A percentile compares a stretch with the other conserved stretches of the same genome.
phyloP scores from a whole-genome alignment of 2,113 vertebrate species.

The Danionella cerebrum region DNA sequence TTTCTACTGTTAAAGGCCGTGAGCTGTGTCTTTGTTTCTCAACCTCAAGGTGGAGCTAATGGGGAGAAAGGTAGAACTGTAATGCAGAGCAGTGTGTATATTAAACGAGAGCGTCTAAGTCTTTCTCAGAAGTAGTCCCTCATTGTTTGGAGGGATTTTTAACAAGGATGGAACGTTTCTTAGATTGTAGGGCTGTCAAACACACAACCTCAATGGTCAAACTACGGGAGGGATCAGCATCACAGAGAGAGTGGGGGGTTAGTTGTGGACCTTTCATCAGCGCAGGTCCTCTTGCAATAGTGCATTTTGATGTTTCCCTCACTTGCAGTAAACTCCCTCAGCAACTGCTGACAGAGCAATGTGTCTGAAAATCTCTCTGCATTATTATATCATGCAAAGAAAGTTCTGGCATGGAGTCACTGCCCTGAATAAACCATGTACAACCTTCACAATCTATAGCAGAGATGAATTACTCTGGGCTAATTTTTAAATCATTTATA shows the following conservation, averaged over 20 bases:
- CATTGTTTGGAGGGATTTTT: background rate
- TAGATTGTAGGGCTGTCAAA: background rate
- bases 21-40: constrained; percentile 3
- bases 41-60: constrained; percentile 20
- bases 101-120: background rate
- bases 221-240: too few species aligned
- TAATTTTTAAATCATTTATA: background rate
- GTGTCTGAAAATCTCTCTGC: constrained; percentile 26
- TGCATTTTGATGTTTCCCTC: constrained; percentile 57
- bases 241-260: constrained; percentile 5
- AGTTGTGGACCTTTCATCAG: constrained; percentile 45
- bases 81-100: background rate
- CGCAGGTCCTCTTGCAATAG: constrained; percentile 54
- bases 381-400: constrained; percentile 32
- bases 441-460: too few species aligned
- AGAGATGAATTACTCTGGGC: constrained; percentile 2
- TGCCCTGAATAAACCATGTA: constrained; percentile 20
- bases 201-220: background rate
- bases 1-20: background rate
- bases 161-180: too few species aligned
- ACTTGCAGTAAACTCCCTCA: constrained; percentile 39
- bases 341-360: constrained; percentile 49
- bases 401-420: background rate
- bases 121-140: background rate
- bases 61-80: background rate